Base-by-base conservation (phyloP, 2,113 vertebrate genomes). In the Leucosticte australis region DNA sequence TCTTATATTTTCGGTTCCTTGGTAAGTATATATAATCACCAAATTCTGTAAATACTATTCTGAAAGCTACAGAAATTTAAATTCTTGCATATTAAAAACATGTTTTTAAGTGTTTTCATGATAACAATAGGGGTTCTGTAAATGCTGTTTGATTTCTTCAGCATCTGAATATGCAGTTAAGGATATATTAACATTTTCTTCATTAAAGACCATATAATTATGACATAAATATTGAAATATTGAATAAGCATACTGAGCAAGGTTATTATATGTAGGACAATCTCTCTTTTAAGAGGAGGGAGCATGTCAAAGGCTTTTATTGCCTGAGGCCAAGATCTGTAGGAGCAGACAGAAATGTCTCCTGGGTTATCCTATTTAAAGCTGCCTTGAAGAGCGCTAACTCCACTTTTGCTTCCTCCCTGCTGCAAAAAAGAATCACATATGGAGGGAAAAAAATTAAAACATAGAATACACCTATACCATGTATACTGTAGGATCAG, bases 251-350 rank as follows among this genome's bases (percentile, higher is more conserved):
- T 41, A 65, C 9, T 44, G 19, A 83, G n/a, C 9, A 64, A 91
- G 15, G 35, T 86, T 76, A 52, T 73, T 64, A 24, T 33, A 71
- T 47, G 23, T 83, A 67, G 39, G 57, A 73, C 41, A 56, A 46
- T 39, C 13, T 76, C 33, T 71, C 33, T 90, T 83, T 85, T 73
- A 64, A 73, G 49, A 82, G 70, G 17, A 82, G 2, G 5, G 35
- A 70, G 21, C 37, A 63, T 75, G 83, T 79, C 63, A 80, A 86
- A 91, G 41, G 7, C 49, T 80, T 92, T 59, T 91, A 59, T 64
- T 79, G 71, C 90, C 80, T 60, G 71, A 96, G 80, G 83, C 76
- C 80, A 10, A 35, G 79, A 83, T 79, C 47, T 68, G 70, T 46
- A 92, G 39, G 26, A 91, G 57, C 53, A 92, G 83, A 80, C 23